Conservation (phyloP, 2,797 vertebrate species). For the Malurus splendens region DNA sequence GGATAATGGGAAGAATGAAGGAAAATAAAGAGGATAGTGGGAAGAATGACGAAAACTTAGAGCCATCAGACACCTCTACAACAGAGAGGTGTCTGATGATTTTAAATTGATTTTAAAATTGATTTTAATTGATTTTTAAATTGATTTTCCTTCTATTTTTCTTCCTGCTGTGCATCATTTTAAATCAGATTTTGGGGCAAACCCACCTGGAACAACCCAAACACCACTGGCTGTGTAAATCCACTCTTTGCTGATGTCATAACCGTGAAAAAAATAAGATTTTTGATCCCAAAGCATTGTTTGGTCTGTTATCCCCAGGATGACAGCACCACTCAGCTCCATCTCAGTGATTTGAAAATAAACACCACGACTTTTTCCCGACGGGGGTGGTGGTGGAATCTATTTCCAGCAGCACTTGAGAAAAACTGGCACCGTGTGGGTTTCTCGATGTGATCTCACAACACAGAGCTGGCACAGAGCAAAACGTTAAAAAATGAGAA, state of each 20-base stretch:
- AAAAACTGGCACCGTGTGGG: neutral
- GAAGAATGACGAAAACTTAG: neutral
- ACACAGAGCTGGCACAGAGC: neutral
- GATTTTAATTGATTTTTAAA: no score
- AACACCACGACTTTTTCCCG: neutral
- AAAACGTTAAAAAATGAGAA: neutral
- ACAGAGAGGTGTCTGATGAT: no score
- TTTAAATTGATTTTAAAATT: no score
- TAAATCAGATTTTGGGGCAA: neutral
- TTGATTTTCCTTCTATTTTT: neutral
- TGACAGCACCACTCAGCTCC: neutral
- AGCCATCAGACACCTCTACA: neutral
- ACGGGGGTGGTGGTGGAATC: neutral
- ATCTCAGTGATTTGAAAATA: neutral
- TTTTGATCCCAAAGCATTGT: neutral
- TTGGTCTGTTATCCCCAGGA: neutral
- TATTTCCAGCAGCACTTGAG: neutral
- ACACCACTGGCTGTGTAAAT: neutral
- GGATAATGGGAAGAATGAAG: neutral
- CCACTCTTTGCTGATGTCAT: neutral
- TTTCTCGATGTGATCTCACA: neutral
- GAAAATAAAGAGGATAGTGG: neutral
- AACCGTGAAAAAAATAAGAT: accelerated
- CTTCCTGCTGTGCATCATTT: neutral
- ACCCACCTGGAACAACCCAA: neutral